Evolutionary conservation across 1,140 invertebrate species (phyloP), one percentile per base, ranked within the genome.

Genomic region (Asobara japonica): DNA sequence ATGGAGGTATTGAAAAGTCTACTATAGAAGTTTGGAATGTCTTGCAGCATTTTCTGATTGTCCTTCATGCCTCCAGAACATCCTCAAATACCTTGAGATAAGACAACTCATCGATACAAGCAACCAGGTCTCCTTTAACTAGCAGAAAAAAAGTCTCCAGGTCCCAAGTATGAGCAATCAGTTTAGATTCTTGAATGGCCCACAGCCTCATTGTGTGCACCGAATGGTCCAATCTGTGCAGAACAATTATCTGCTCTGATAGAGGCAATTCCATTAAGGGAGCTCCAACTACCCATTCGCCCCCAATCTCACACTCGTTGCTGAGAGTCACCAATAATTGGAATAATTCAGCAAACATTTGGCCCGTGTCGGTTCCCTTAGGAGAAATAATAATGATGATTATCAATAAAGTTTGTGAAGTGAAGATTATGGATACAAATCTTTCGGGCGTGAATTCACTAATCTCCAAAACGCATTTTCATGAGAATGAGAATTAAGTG

Each of bases 171-270:
- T 93, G 93, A 11, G 92, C 91, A 13, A 94, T 88, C 60, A 90
- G 88, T 68, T 91, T 90, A 0, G 92, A 90, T 82, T 92, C 92
- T 6, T 90, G 90, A 27, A 91, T 85, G 29, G 92, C 91, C 93
- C 93, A 95, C 0, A 94, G 80, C 25, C 93, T 88, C 77, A 90
- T 92, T 0, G 92, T 93, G 77, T 94, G 93, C 10, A 94, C 89
- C 0, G 93, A 93, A 78, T 94, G 93, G 86, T 94, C 93, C 90
- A 94, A 86, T 79, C 93, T 88, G 81, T 95, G 93, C 3, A 95
- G 85, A 38, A 94, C 90, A 3, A 93, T 91, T 80, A 95, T 94
- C 84, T 95, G 93, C 79, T 95, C 94, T 0, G 93, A 92, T 4
- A 94, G 86, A 0, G 93, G 93, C 56, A 94, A 77, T 75, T 94